phyloP scores from a whole-genome alignment of 1,140 invertebrate genomes.

The Nasonia longicornis region DNA sequence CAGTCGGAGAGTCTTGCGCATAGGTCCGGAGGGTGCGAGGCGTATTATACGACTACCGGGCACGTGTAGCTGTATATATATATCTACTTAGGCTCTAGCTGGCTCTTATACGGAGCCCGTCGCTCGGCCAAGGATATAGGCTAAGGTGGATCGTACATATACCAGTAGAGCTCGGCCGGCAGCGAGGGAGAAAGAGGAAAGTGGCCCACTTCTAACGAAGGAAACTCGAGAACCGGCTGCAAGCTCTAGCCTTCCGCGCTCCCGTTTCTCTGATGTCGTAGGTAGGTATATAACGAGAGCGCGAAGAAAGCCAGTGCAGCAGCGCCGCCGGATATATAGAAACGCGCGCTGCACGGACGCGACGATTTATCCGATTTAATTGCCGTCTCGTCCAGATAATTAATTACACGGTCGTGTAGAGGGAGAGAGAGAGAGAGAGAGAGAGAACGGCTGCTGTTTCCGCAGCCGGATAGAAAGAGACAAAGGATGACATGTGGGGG shows the following conservation, averaged over 20 bases:
- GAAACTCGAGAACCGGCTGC: slow-evolving; percentile 4
- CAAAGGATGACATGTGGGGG: slow-evolving; percentile 28
- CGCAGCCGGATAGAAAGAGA: not conserved
- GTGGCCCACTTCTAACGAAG: slow-evolving; percentile 19
- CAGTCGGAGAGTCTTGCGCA: not conserved
- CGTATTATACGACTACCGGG: not conserved
- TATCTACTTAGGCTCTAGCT: not conserved
- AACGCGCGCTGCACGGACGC: not conserved
- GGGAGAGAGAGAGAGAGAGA: not conserved
- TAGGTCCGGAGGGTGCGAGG: not conserved
- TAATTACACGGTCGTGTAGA: slow-evolving; percentile 49
- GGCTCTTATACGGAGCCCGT: not conserved
- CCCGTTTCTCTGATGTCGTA: not conserved
- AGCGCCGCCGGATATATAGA: slow-evolving; percentile 16
- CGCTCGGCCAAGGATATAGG: not conserved
- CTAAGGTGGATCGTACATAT: not conserved
- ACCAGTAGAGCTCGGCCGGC: not conserved
- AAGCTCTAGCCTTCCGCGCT: not conserved
- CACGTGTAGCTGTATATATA: not conserved
- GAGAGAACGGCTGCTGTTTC: not conserved
- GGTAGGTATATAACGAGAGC: not conserved
- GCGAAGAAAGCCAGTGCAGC: slow-evolving; percentile 11
- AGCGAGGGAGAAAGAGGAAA: not conserved
- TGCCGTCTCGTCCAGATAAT: slow-evolving; percentile 52
- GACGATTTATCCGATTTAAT: slow-evolving; percentile 57